Percentiles rank a stretch among this genome's conserved stretches.
These are phyloP conservation scores for Ligdia adustata DNA, from an alignment of 2,888 invertebrate species.

Conservation along the genomic window DNA sequence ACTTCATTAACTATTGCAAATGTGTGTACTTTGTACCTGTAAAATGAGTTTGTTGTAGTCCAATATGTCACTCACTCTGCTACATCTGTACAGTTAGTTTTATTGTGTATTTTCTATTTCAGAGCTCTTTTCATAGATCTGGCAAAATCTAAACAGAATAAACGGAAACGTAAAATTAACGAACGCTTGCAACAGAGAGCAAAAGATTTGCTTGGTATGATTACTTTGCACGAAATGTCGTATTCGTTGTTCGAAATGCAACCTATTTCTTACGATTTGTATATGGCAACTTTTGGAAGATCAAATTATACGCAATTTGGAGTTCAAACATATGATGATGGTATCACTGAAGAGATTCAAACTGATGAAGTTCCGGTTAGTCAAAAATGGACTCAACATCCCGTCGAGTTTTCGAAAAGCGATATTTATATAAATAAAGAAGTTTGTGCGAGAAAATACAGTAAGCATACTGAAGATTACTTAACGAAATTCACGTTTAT, in stretches of 20 bases:
- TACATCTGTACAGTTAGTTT: too few relatives aligned
- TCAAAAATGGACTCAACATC: conserved; percentile 74
- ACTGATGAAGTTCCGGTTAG: conserved; percentile 60
- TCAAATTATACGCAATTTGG: conserved; percentile 69
- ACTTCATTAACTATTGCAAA: too few relatives aligned
- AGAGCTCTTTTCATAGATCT: conserved; percentile 73
- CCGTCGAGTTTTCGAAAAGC: conserved; percentile 66
- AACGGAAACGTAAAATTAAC: conserved; percentile 54
- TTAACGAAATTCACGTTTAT: conserved; percentile 58
- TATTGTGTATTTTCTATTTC: conserved; percentile 42
- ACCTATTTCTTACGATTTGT: conserved; percentile 76
- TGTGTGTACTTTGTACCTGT: too few relatives aligned
- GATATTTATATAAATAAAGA: conserved; percentile 49
- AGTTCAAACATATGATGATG: conserved; percentile 75
- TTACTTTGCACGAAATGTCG: conserved; percentile 74
- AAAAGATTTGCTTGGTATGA: conserved; percentile 68
- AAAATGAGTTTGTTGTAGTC: too few relatives aligned
- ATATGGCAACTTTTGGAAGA: conserved; percentile 73
- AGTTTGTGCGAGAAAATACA: conserved; percentile 40
- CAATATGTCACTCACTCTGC: too few relatives aligned
- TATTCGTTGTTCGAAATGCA: conserved; percentile 75
- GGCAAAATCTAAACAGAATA: conserved; percentile 64
- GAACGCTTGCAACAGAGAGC: conserved; percentile 65
- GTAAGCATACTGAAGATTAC: conserved; percentile 53
- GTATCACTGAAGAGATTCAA: conserved; percentile 65